These are phyloP conservation scores for Lindbergichthys nudifrons DNA, from an alignment of 2,797 vertebrate species.

Conservation along the genomic window DNA sequence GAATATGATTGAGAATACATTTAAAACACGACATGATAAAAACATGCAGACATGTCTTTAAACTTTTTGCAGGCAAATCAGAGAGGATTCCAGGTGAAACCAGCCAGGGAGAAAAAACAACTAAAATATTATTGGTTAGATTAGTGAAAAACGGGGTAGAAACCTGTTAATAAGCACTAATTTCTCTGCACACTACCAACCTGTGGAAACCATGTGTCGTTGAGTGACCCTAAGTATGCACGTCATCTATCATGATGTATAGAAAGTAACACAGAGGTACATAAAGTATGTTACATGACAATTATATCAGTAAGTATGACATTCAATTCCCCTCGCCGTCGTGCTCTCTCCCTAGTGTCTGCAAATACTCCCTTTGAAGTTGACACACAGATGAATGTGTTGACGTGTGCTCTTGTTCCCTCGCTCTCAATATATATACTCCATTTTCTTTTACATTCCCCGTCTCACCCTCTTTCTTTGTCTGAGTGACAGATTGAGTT, in stretches of 20 bases:
- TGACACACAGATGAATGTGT: constrained; percentile 53
- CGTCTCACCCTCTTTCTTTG: constrained; percentile 43
- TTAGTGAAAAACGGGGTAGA: not conserved
- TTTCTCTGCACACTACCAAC: constrained; percentile 4
- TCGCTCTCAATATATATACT: constrained; percentile 41
- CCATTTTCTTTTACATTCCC: constrained; percentile 10
- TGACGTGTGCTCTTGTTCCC: constrained; percentile 39
- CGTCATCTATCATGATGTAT: constrained; percentile 5
- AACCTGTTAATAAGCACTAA: not conserved
- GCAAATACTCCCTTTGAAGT: constrained; percentile 51
- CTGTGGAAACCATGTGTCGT: not conserved
- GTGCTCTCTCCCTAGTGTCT: constrained; percentile 29
- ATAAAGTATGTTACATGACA: constrained; percentile 31
- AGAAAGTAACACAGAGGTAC: constrained; percentile 8
- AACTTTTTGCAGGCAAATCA: not conserved
- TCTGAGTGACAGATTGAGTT: constrained; percentile 83
- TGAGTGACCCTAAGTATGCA: not conserved
- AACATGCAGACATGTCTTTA: not conserved
- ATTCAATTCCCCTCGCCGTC: constrained; percentile 33
- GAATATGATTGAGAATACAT: not conserved
- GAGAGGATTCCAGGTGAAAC: not conserved
- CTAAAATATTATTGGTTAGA: too few species aligned
- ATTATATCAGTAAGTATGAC: constrained; percentile 49
- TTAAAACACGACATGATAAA: not conserved
- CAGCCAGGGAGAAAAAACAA: not conserved